Evolutionary conservation across 2,888 invertebrate species (phyloP).

Genomic region (Drosophila dives): DNA sequence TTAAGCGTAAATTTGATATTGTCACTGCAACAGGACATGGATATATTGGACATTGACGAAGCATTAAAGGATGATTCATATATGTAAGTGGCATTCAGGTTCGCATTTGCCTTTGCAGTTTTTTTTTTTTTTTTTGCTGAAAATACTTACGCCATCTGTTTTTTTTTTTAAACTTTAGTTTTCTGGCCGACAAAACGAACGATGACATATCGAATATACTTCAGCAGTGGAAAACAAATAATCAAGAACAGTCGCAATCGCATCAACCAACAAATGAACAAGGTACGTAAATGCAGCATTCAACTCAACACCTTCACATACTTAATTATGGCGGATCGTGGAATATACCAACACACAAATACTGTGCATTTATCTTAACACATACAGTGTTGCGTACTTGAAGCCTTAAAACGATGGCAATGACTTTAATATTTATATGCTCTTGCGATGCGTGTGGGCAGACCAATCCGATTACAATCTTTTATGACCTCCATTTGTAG

Average conservation of each 20-base stretch:
- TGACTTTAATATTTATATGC: constrained; percentile 40
- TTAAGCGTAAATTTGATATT: constrained; percentile 16
- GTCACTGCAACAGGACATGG: constrained; percentile 70
- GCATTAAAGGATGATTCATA: constrained; percentile 85
- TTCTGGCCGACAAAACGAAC: constrained; percentile 84
- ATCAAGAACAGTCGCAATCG: constrained; percentile 57
- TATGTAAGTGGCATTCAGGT: constrained; percentile 76
- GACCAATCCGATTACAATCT: neutral
- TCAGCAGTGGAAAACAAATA: constrained; percentile 84
- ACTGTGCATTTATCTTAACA: constrained; percentile 12
- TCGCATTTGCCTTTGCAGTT: constrained; percentile 19
- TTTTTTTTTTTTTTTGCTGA: constrained; percentile 26
- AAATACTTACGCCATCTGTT: constrained; percentile 33
- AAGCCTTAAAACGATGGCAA: constrained; percentile 60
- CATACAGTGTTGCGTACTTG: constrained; percentile 36
- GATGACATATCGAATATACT: constrained; percentile 85
- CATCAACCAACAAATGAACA: constrained; percentile 72
- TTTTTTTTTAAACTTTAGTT: constrained; percentile 62
- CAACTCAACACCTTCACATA: constrained; percentile 1
- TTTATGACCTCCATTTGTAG: neutral
- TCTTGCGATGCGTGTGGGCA: neutral
- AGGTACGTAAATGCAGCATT: constrained; percentile 63
- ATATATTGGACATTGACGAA: constrained; percentile 84
- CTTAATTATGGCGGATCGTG: constrained; percentile 12
- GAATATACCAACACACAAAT: constrained; percentile 11